These are phyloP conservation scores for Grallaria varia DNA, from an alignment of 2,113 vertebrate genomes.

Conservation along the genomic window DNA sequence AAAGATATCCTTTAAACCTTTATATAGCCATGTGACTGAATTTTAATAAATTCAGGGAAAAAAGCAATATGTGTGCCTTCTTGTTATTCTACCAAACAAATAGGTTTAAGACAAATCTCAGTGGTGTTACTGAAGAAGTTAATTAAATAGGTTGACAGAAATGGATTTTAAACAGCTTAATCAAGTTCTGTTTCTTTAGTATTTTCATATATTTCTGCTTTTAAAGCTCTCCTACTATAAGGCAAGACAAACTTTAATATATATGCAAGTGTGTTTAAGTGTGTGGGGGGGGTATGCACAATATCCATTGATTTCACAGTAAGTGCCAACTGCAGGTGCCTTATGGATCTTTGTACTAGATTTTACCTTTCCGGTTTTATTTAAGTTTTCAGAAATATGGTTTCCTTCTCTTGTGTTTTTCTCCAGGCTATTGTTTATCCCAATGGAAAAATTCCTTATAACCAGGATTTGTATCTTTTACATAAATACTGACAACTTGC, in stretches of 20 bases:
- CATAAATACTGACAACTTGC: conserved; percentile 9
- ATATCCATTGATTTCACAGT: neutral
- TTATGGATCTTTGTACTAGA: neutral
- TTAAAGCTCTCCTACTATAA: neutral
- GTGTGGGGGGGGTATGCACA: neutral
- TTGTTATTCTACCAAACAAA: neutral
- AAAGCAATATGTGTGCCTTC: neutral
- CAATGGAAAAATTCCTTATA: neutral
- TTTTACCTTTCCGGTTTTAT: conserved; percentile 10
- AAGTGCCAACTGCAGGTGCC: neutral
- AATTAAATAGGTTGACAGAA: neutral
- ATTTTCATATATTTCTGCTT: neutral
- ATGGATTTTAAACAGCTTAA: neutral
- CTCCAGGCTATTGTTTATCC: neutral
- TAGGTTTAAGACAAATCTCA: neutral
- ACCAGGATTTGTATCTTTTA: neutral
- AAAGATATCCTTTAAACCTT: neutral
- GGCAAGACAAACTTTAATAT: neutral
- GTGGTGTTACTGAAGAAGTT: neutral
- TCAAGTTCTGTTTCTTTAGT: neutral
- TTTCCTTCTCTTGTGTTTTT: neutral
- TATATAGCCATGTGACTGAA: neutral
- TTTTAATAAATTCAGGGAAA: neutral
- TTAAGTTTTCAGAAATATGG: neutral
- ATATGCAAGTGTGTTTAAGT: neutral